Conservation (phyloP, 2,797 vertebrate species). For the Tamandua tetradactyla region DNA sequence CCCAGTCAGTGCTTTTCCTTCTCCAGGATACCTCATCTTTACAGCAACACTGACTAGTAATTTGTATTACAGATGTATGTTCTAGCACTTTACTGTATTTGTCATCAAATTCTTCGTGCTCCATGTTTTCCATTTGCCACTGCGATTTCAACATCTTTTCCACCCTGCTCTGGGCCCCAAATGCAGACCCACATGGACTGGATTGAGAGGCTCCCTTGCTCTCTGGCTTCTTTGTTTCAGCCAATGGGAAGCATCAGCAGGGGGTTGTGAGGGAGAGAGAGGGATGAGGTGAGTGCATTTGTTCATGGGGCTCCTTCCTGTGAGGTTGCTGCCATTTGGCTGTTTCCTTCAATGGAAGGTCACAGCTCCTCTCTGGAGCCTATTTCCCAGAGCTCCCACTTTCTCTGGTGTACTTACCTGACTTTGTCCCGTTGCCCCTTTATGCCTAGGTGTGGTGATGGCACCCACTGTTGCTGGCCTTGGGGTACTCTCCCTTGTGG, state of each 20-base stretch:
- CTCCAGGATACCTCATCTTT: neutral
- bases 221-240: neutral
- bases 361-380: neutral
- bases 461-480: neutral
- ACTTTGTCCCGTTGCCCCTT: neutral
- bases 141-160: neutral
- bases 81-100: neutral
- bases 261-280: neutral
- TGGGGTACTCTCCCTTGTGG: neutral
- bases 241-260: neutral
- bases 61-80: accelerated
- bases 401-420: neutral
- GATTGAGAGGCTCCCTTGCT: neutral
- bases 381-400: neutral
- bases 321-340: neutral
- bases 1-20: neutral
- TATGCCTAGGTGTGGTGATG: neutral
- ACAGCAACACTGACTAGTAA: neutral
- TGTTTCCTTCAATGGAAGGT: neutral
- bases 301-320: neutral
- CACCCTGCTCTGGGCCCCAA: neutral
- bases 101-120: neutral
- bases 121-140: accelerated
- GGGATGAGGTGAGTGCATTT: neutral
- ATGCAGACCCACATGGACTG: neutral